These are phyloP conservation scores for Adoxophyes honmai DNA, from an alignment of 1,140 invertebrate species.

Conservation along the genomic window DNA sequence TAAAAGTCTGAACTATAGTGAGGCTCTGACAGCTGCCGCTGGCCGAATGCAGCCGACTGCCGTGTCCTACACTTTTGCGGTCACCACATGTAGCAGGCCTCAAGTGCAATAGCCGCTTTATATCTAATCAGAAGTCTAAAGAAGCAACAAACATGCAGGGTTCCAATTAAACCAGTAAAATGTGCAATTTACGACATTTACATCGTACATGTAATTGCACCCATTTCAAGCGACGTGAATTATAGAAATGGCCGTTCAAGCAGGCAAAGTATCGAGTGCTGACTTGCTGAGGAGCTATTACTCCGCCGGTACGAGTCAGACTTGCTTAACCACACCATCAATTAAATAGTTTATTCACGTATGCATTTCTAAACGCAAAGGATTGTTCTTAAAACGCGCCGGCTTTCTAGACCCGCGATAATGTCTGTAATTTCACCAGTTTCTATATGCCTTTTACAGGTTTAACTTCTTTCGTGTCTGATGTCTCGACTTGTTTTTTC, in stretches of 20 bases:
- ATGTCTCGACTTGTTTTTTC: no score
- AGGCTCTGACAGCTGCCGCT: no score
- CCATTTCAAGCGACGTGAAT: not conserved
- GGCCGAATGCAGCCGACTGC: no score
- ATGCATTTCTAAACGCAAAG: not conserved
- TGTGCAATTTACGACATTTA: not conserved
- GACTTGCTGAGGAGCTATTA: not conserved
- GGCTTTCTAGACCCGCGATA: constrained; percentile 7
- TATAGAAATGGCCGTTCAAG: not conserved
- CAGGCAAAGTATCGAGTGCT: not conserved
- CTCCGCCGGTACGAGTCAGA: not conserved
- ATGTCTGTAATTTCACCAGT: not conserved
- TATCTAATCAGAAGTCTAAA: no score
- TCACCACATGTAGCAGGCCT: no score
- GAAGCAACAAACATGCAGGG: no score
- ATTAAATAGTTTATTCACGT: constrained; percentile 1
- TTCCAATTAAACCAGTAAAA: no score
- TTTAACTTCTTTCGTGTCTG: no score
- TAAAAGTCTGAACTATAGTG: no score
- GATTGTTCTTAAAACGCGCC: not conserved
- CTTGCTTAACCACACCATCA: not conserved
- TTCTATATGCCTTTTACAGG: no score
- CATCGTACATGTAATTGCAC: not conserved
- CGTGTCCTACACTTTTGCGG: no score
- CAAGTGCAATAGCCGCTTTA: no score